Evolutionary conservation across 2,113 vertebrate genomes (phyloP), one percentile per base, ranked within the genome.

Genomic region (Laterallus jamaicensis): DNA sequence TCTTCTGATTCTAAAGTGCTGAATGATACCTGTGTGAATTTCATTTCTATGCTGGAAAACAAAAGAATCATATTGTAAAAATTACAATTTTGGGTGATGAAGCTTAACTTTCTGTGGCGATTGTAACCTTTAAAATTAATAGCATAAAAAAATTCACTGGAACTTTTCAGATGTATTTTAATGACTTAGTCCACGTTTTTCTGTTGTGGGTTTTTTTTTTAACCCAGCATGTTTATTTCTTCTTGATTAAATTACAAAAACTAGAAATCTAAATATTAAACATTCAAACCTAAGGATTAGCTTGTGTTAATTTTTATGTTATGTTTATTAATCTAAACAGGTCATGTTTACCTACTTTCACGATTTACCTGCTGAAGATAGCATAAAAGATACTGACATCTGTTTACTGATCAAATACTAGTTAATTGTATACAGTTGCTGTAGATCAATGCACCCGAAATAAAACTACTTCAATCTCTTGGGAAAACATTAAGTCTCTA

Each of bases 401-500:
- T 76, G 31, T 85, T 90, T 79, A 79, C 37, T 68, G n/a, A 71
- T 79, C 44, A 73, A 62, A n/a, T 73, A 71, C 40, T 68, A 83
- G 31, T 90, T 88, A 78, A 58, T 28, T 54, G 15, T 29, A 64
- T 29, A 60, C 21, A 86, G 40, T 52, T 82, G 50, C n/a, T 63
- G 35, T 62, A 82, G 40, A 92, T 82, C 69, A 52, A 56, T 35
- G 21, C 52, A 85, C 16, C 52, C 1, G 4, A 95, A 90, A 66
- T 26, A 86, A 71, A 89, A 80, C 29, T 49, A 49, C 52, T 63
- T 70, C 42, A 64, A 0, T 70, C 70, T 74, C 75, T 24, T 67
- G 29, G 31, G 42, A 82, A 96, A 96, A 92, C n/a, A 68, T 73
- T 66, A 87, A 37, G 80, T 88, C 32, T 79, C 50, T 92, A 92